These are phyloP conservation scores for Drosophila lacteicornis DNA, from an alignment of 1,140 invertebrate species.

Conservation along the genomic window DNA sequence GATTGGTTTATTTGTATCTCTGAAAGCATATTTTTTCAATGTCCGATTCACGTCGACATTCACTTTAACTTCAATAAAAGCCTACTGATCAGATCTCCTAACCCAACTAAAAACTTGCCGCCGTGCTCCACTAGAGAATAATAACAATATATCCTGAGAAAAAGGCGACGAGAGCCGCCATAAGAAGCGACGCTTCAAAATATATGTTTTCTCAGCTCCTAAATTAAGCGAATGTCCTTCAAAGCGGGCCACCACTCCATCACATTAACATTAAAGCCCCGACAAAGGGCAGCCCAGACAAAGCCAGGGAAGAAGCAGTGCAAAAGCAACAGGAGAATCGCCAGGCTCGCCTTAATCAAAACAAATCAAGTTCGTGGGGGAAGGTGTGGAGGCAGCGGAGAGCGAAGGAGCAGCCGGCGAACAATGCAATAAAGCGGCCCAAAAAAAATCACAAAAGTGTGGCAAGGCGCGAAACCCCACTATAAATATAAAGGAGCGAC, in stretches of 20 bases:
- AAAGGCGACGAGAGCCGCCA: constrained; percentile 5
- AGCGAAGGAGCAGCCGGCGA: constrained; percentile 4
- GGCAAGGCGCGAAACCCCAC: constrained; percentile 16
- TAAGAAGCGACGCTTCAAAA: constrained; percentile 5
- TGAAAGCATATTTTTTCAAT: too few species aligned
- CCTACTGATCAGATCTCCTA: neutral
- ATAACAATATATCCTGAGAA: constrained; percentile 1
- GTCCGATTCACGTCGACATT: too few species aligned
- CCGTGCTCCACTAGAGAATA: neutral
- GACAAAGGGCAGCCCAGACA: constrained; percentile 9
- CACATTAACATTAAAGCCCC: constrained; percentile 14
- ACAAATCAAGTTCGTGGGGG: constrained; percentile 17
- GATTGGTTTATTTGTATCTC: too few species aligned
- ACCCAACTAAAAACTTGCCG: neutral
- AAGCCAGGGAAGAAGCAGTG: constrained; percentile 7
- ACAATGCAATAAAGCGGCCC: constrained; percentile 1
- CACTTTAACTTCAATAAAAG: neutral
- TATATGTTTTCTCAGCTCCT: constrained; percentile 21
- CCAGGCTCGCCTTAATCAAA: constrained; percentile 18
- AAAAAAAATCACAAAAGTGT: constrained; percentile 5
- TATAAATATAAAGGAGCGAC: neutral
- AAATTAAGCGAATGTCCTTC: constrained; percentile 22
- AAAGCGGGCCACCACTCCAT: constrained; percentile 16
- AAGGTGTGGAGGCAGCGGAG: neutral
- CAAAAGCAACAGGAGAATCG: constrained; percentile 14